Evolutionary conservation across 2,797 vertebrate genomes (phyloP).

Genomic region (Poecilia velifera): DNA sequence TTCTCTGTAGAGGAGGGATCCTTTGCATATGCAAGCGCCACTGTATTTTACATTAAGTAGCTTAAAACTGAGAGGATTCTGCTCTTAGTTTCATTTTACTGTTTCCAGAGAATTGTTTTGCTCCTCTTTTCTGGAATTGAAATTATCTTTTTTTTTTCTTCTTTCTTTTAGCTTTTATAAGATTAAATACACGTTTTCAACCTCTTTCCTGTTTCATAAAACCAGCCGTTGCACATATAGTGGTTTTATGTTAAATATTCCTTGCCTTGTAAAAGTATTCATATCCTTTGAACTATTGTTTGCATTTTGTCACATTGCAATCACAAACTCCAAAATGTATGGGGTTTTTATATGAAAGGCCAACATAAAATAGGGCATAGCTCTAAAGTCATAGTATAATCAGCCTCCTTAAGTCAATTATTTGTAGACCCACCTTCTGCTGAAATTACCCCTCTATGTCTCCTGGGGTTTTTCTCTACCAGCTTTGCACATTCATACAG

Average conservation of each 20-base stretch:
- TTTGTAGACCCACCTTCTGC: neutral
- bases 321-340: neutral
- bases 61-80: constrained; percentile 25
- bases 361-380: neutral
- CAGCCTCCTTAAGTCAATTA: neutral
- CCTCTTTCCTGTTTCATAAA: neutral
- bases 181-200: constrained; percentile 29
- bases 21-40: constrained; percentile 6
- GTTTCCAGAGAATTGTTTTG: constrained; percentile 24
- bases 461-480: neutral
- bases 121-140: constrained; percentile 29
- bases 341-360: neutral
- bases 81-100: neutral
- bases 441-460: neutral
- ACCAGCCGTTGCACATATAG: neutral
- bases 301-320: neutral
- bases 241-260: neutral
- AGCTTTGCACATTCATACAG: neutral
- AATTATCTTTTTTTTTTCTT: constrained; percentile 30
- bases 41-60: constrained; percentile 38
- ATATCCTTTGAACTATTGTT: neutral
- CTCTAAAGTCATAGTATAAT: neutral
- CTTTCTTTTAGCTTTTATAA: constrained; percentile 22
- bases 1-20: constrained; percentile 7
- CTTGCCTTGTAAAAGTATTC: neutral